phyloP scores from a whole-genome alignment of 2,888 invertebrate genomes.

The Odontocerum albicorne region DNA sequence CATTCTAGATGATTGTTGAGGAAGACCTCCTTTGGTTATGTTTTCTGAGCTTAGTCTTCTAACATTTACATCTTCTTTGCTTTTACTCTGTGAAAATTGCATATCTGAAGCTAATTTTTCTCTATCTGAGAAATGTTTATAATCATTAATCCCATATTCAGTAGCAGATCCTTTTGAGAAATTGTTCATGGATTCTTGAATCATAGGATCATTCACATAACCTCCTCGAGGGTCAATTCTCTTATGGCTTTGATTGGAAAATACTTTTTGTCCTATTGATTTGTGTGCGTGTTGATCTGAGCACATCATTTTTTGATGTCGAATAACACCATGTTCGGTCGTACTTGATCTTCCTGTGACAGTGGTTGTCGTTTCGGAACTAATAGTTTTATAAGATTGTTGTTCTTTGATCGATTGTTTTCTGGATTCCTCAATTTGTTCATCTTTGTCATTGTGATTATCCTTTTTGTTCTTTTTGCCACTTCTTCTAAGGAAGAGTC shows the following conservation, averaged over 20 bases:
- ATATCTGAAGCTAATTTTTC: slow-evolving; percentile 39
- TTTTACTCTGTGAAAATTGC: slow-evolving; percentile 24
- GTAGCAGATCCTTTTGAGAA: slow-evolving; percentile 52
- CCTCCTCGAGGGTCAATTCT: slow-evolving; percentile 56
- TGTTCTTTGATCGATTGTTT: slow-evolving; percentile 19
- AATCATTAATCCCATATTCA: slow-evolving; percentile 56
- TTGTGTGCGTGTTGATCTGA: slow-evolving; percentile 50
- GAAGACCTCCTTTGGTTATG: slow-evolving; percentile 50
- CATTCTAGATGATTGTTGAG: slow-evolving; percentile 41
- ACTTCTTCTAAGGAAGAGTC: slow-evolving; percentile 68
- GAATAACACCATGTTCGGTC: slow-evolving; percentile 41
- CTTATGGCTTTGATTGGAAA: slow-evolving; percentile 56
- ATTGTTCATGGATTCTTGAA: slow-evolving; percentile 52
- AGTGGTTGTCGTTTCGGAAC: slow-evolving; percentile 18
- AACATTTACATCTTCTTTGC: slow-evolving; percentile 26
- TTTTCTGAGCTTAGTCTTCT: slow-evolving; percentile 30
- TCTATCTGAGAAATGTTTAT: slow-evolving; percentile 44
- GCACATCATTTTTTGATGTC: slow-evolving; percentile 45
- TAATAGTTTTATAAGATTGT: slow-evolving; percentile 18
- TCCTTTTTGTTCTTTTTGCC: slow-evolving; percentile 70
- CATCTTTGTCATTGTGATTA: slow-evolving; percentile 49
- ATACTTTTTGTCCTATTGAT: slow-evolving; percentile 54
- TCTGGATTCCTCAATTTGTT: slow-evolving; percentile 37
- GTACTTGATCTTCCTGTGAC: slow-evolving; percentile 27
- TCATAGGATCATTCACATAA: slow-evolving; percentile 54